Conservation (phyloP, 1,140 invertebrate genomes). For the Helicoverpa zea region DNA sequence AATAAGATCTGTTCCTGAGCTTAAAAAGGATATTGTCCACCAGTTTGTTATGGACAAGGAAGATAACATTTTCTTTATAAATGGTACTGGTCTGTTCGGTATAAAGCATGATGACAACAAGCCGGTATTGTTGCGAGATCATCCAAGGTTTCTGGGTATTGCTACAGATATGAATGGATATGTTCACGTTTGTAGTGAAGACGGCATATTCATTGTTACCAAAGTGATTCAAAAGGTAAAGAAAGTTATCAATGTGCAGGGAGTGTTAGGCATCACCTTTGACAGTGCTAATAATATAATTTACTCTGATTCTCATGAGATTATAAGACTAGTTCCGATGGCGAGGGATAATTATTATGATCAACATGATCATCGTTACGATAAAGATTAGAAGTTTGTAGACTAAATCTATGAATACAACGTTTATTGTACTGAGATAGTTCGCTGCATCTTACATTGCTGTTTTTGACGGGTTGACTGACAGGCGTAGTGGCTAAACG, state of each 20-base stretch:
- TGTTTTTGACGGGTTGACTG: not conserved
- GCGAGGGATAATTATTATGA: not conserved
- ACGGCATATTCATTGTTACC: slow-evolving; percentile 72
- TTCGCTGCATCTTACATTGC: not conserved
- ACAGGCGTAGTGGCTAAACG: not conserved
- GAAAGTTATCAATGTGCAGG: slow-evolving; percentile 66
- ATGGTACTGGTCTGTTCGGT: slow-evolving; percentile 73
- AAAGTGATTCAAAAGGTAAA: slow-evolving; percentile 72
- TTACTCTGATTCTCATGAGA: slow-evolving; percentile 75
- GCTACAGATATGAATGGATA: slow-evolving; percentile 67
- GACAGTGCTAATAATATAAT: slow-evolving; percentile 75
- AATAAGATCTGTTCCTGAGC: slow-evolving; percentile 55
- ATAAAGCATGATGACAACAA: slow-evolving; percentile 61
- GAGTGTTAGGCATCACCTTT: slow-evolving; percentile 75
- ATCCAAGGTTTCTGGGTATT: slow-evolving; percentile 70
- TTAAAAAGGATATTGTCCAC: slow-evolving; percentile 63
- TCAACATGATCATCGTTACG: not conserved
- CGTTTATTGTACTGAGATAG: not conserved
- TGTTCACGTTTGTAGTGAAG: slow-evolving; percentile 73
- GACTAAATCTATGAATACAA: not conserved
- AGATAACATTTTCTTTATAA: slow-evolving; percentile 76
- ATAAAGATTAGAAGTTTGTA: not conserved
- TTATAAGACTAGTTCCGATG: slow-evolving; percentile 61
- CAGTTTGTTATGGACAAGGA: slow-evolving; percentile 76
- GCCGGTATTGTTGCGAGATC: slow-evolving; percentile 63